Evolutionary conservation across 2,797 vertebrate species (phyloP).

Genomic region (Ptychadena robeensis): DNA sequence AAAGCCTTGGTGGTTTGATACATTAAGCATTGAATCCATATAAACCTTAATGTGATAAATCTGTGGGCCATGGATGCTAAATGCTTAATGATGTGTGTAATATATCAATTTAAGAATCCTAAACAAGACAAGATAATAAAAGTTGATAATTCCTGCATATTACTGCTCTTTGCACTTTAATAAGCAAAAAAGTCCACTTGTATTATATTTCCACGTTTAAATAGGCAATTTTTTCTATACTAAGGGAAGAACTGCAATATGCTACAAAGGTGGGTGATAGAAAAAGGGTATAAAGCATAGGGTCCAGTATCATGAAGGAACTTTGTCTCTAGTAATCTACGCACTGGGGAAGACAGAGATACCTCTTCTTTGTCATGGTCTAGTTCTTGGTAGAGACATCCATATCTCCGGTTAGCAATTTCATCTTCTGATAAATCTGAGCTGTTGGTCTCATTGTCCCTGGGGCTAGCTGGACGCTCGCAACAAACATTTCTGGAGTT

Average conservation of each 20-base stretch:
- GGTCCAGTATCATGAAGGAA: constrained; percentile 73
- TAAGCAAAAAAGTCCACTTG: no score
- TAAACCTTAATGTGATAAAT: not conserved
- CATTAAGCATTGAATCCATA: no score
- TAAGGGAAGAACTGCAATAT: not conserved
- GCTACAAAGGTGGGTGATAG: not conserved
- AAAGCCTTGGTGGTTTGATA: no score
- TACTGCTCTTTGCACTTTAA: not conserved
- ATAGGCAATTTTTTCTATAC: not conserved
- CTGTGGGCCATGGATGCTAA: not conserved
- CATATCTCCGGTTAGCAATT: constrained; percentile 93
- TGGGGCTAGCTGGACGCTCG: constrained; percentile 76
- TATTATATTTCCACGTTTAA: no score
- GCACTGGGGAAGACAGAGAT: constrained; percentile 76
- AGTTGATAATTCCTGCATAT: not conserved
- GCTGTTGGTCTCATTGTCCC: constrained; percentile 86
- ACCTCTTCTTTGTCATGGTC: constrained; percentile 94
- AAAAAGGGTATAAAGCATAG: constrained; percentile 67
- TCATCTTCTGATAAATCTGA: constrained; percentile 98
- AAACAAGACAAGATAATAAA: not conserved
- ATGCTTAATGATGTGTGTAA: not conserved
- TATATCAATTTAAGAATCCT: not conserved
- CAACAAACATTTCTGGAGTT: constrained; percentile 73
- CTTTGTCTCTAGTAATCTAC: constrained; percentile 82
- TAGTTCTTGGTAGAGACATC: constrained; percentile 92